Evolutionary conservation across 37 sponge, comb jelly and placozoan species (phyloP), one percentile per base, ranked within the genome.

Genomic region (Beroe ovata): DNA sequence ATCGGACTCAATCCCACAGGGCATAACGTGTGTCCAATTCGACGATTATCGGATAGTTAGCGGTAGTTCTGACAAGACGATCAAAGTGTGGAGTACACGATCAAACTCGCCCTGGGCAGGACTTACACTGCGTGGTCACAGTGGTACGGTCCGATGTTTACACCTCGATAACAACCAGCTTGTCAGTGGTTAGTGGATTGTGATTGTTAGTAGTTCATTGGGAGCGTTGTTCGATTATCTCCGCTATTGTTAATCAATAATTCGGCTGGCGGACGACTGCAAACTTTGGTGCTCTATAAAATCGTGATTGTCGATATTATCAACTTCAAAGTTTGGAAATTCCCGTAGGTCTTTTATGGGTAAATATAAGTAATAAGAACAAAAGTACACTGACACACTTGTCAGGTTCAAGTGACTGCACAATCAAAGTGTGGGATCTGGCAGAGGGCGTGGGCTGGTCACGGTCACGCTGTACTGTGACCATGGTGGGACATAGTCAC

Each of bases 21-120:
- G 96, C 4, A 94, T 97, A 21, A 94, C 96, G 22, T 97, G 98
- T 89, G 92, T 97, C 22, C 95, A 97, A 89, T 97, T 97, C 92
- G 98, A 95, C 91, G 95, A 94, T 11, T 91, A 88, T 18, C 72
- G 94, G 8, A 97, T 97, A 28, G 95, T 97, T 25, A 97, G 94
- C 89, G 95, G 98, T 0, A 95, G 96, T 33, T 95, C 94, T 69
- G 96, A 97, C 42, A 97, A 94, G 54, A 97, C 94, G 33, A 95
- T 96, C 20, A 96, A 96, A 89, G 95, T 93, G 59, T 33, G 34
- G 60, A 62, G 34, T 60, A 34, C 64, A 16, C n/a, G 88, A 11
- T 90, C 98, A 21, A 97, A 97, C 89, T 93, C 95, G 28, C 92
- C 94, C 23, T 94, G 96, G 95, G 94, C 95, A 59, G 96, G 95